Base-by-base conservation (phyloP, 2,113 vertebrate genomes). In the Ceyx margarethae region DNA sequence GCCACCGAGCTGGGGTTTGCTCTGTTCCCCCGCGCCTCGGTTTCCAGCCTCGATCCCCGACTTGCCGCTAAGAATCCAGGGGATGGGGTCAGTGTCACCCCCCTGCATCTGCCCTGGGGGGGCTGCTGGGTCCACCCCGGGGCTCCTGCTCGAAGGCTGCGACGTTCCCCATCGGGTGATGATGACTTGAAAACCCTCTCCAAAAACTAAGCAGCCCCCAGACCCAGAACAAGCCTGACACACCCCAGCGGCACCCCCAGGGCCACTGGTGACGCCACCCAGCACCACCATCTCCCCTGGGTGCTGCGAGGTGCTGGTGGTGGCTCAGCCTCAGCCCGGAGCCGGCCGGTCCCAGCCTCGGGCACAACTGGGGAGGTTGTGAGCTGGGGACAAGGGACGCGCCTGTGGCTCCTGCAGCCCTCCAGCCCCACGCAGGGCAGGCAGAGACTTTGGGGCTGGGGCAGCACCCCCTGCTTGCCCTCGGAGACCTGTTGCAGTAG, bases 1-100 rank as follows among this genome's bases (percentile, higher is more conserved):
- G 64, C 14, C 13, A 1, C 5, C 0, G 29, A 16, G 3, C 9
- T 0, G 23, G 20, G 29, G 2, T 29, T 15, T 28, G 46, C 42
- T 11, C 11, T 3, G 33, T 28, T 28, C n/a, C 25, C 15, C 54
- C 17, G 22, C 25, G 35, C 13, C 20, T 35, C 5, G 1, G 1
- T 0, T 25, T 31, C 68, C 68, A 73, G 50, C 54, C 35, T 48
- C 4, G 2, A 16, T 6, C 50, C 43, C 12, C 12, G 12, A 11
- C 31, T 16, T 18, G 50, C 25, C 25, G 8, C 26, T 28, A 8
- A 74, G 23, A 81, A 56, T 17, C 62, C 48, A 33, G 56, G 23
- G 62, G 56, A 40, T 9, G 62, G 35, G 31, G 28, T 16, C 69
- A 37, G 42, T 0, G 4, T 42, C 29, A 48, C 20, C 21, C 81